Conservation (phyloP, 2,113 vertebrate genomes). For the Hippocampus abdominalis region DNA sequence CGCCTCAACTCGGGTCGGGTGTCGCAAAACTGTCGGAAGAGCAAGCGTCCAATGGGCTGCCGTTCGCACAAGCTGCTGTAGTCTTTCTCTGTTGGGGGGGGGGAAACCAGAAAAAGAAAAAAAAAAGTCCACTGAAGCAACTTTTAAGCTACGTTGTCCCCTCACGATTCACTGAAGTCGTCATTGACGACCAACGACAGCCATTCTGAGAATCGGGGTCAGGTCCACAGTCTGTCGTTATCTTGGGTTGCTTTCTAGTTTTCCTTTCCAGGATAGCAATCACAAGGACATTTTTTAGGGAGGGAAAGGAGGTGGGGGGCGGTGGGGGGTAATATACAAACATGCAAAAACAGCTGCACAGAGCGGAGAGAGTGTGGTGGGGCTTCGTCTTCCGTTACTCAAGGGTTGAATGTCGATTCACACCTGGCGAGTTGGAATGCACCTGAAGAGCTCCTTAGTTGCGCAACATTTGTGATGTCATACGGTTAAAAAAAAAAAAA, state of each 20-base stretch:
- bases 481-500: not conserved
- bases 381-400: no score
- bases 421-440: not conserved
- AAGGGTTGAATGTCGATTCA: no score
- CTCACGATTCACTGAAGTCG: not conserved
- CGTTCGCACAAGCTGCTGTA: slow-evolving; percentile 91
- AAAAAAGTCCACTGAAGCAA: not conserved
- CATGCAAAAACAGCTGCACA: not conserved
- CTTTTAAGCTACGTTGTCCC: not conserved
- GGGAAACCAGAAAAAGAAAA: not conserved
- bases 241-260: not conserved
- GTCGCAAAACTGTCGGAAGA: slow-evolving; percentile 92
- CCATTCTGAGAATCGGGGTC: not conserved
- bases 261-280: no score
- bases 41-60: slow-evolving; percentile 87
- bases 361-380: slow-evolving; percentile 6
- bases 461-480: not conserved
- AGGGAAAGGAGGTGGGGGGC: no score
- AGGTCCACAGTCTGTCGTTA: not conserved
- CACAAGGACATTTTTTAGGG: no score
- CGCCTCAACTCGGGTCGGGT: slow-evolving; percentile 83
- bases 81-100: slow-evolving; percentile 78
- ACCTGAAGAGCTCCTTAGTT: not conserved
- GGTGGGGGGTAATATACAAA: slow-evolving; percentile 25
- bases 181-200: not conserved